Base-by-base conservation (phyloP, 2,113 vertebrate genomes). In the Apodemus speciosus region DNA sequence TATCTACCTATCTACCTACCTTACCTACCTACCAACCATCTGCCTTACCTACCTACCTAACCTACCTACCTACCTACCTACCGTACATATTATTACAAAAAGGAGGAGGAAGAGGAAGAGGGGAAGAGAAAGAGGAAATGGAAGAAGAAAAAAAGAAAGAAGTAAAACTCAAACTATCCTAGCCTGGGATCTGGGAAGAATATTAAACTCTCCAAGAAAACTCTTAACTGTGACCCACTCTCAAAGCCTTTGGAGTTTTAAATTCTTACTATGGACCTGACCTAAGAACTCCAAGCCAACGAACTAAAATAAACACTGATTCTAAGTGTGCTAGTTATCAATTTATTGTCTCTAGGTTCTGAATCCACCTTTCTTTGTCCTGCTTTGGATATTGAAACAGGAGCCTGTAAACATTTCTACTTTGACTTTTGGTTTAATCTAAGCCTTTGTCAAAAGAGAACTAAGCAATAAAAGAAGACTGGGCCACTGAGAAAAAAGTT, bases 291-390 rank as follows among this genome's bases (percentile, higher is more conserved):
- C 20, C 53, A 93, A 95, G 16, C 21, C 20, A 58, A 76, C n/a
- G 95, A 90, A 79, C 3, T 49, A 14, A 89, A 94, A 90, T 76
- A 86, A 89, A 72, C 58, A 93, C 16, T 49, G 51, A 49, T 69
- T 92, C 46, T 49, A 21, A 9, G 35, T 68, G 4, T 58, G 77
- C 38, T 43, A 80, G 35, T 80, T 88, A 62, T n/a, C 56, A 86
- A 43, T 84, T 27, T 46, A 84, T 46, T 76, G 13, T 69, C 60
- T 73, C 49, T 87, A 3, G 18, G 56, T 35, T 94, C 66, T 30
- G 69, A 94, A 38, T 62, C 35, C 40, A 76, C 25, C 27, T 60
- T 88, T 92, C 40, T 73, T 53, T 49, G 6, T 85, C 25, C 53
- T 72, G 25, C 14, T 46, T 76, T 94, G 46, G 30, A 71, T 66